phyloP scores from a whole-genome alignment of 1,140 invertebrate species.

The Callitettix versicolor region DNA sequence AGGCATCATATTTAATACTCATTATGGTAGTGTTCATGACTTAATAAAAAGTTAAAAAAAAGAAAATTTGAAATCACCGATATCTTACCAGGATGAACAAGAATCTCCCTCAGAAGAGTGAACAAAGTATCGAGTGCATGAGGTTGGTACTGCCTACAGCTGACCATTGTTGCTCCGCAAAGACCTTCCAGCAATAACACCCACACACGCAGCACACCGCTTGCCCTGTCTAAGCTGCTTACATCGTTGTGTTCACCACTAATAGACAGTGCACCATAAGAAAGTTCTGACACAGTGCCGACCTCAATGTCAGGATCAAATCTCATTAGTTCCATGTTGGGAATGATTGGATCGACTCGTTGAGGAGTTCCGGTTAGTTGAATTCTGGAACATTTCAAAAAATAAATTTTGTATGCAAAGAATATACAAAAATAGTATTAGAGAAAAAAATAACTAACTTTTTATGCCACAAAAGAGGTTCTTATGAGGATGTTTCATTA shows the following conservation, averaged over 20 bases:
- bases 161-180: conserved; percentile 67
- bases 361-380: conserved; percentile 65
- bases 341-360: conserved; percentile 74
- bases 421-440: too few relatives aligned
- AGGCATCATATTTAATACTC: too few relatives aligned
- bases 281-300: conserved; percentile 7
- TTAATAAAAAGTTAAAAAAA: too few relatives aligned
- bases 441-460: too few relatives aligned
- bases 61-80: too few relatives aligned
- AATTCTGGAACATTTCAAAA: conserved; percentile 53
- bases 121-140: conserved; percentile 78
- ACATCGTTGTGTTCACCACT: conserved; percentile 8
- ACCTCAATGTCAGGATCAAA: conserved; percentile 37
- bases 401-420: too few relatives aligned
- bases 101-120: conserved; percentile 63
- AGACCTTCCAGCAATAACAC: conserved; percentile 82
- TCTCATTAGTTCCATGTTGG: conserved; percentile 55
- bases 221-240: conserved; percentile 56
- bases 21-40: too few relatives aligned
- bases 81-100: conserved; percentile 52
- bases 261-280: conserved; percentile 17
- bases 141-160: conserved; percentile 73
- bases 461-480: too few relatives aligned
- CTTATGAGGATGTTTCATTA: too few relatives aligned
- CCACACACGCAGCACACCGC: conserved; percentile 83